Evolutionary conservation across 2,888 invertebrate genomes (phyloP).

Genomic region (Pinctada fucata): DNA sequence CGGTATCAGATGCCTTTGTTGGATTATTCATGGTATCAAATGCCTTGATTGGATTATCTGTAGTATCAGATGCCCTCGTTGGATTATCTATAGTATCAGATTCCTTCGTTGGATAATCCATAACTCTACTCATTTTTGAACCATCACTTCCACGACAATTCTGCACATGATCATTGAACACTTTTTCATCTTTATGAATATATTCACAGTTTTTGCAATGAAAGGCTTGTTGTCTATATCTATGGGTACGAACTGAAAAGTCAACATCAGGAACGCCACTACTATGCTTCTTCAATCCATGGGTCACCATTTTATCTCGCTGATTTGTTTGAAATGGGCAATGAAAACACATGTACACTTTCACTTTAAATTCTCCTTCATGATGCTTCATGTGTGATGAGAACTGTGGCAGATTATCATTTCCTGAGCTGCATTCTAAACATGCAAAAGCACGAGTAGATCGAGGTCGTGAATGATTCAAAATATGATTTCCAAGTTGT

Average conservation of each 20-base stretch:
- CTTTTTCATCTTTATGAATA: slow-evolving; percentile 41
- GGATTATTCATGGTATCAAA: neutral
- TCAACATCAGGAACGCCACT: neutral
- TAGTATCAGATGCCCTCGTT: neutral
- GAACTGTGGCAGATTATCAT: slow-evolving; percentile 37
- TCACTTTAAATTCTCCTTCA: slow-evolving; percentile 48
- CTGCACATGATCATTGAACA: slow-evolving; percentile 39
- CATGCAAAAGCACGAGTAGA: slow-evolving; percentile 46
- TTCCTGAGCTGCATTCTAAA: slow-evolving; percentile 47
- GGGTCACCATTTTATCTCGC: slow-evolving; percentile 48
- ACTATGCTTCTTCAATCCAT: slow-evolving; percentile 45
- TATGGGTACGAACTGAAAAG: slow-evolving; percentile 15
- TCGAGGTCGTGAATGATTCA: slow-evolving; percentile 31
- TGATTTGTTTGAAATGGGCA: slow-evolving; percentile 52
- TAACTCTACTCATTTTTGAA: slow-evolving; percentile 24
- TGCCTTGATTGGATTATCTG: neutral
- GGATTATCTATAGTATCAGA: neutral
- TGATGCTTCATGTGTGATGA: slow-evolving; percentile 51
- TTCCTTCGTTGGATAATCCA: neutral
- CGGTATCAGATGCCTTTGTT: neutral
- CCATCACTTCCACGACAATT: neutral
- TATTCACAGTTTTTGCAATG: slow-evolving; percentile 48
- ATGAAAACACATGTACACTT: slow-evolving; percentile 46
- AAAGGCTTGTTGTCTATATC: slow-evolving; percentile 38
- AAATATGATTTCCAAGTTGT: slow-evolving; percentile 37